Conservation (phyloP, 2,888 invertebrate genomes). For the Gisinianus flammeolus region DNA sequence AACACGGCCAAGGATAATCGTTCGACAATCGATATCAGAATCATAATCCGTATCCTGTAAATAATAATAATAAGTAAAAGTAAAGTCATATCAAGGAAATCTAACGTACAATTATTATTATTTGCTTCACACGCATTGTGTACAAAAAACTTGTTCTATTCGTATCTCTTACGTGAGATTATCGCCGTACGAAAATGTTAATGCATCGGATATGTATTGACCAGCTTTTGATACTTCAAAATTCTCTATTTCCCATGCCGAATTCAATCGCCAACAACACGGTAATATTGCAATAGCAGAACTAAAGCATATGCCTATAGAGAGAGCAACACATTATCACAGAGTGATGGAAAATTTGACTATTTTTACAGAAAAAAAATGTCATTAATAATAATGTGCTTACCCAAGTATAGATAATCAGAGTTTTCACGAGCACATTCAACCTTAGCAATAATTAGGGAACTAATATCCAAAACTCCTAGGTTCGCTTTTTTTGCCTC, state of each 20-base stretch:
- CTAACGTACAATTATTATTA: constrained; percentile 1
- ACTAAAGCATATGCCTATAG: constrained; percentile 66
- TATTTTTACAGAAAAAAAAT: no score
- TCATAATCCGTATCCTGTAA: constrained; percentile 74
- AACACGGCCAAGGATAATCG: constrained; percentile 76
- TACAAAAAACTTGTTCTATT: neutral
- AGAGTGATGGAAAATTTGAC: no score
- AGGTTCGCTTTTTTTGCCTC: constrained; percentile 92
- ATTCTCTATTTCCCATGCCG: constrained; percentile 51
- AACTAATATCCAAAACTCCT: constrained; percentile 92
- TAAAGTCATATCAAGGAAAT: neutral
- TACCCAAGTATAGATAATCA: constrained; percentile 78
- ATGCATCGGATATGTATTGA: constrained; percentile 44
- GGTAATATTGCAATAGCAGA: constrained; percentile 70
- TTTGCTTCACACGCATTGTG: neutral
- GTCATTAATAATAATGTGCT: no score
- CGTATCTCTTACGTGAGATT: constrained; percentile 47
- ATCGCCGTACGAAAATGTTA: constrained; percentile 51
- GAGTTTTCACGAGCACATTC: constrained; percentile 79
- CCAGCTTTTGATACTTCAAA: constrained; percentile 52
- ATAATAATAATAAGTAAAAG: neutral
- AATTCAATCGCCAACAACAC: constrained; percentile 64
- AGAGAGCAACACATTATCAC: neutral
- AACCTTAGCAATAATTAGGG: constrained; percentile 89
- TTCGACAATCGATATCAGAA: constrained; percentile 73